Conservation (phyloP, 2,113 vertebrate genomes). For the Melanerpes aurifrons region DNA sequence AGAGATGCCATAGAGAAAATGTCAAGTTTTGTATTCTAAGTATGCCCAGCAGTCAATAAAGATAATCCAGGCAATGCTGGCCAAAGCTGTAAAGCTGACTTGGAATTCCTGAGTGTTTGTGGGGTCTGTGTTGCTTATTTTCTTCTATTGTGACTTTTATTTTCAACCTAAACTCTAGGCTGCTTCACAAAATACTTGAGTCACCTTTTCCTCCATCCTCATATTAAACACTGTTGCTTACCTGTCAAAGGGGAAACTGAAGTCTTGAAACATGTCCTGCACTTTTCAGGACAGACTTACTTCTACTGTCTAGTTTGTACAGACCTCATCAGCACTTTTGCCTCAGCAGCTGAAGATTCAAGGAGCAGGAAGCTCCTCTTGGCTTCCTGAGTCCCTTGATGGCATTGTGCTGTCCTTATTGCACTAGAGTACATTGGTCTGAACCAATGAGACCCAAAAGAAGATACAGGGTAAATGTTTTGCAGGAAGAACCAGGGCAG, state of each 20-base stretch:
- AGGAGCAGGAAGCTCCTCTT: neutral
- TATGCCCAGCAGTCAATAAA: conserved; percentile 51
- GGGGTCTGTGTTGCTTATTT: neutral
- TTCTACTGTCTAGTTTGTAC: neutral
- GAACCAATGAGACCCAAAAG: neutral
- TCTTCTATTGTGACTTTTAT: neutral
- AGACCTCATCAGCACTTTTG: neutral
- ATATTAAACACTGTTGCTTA: too few species aligned
- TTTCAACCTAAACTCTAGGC: neutral
- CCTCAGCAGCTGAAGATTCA: neutral
- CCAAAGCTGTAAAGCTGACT: neutral
- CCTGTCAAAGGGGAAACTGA: neutral
- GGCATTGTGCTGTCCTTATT: neutral
- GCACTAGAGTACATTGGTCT: neutral
- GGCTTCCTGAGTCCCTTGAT: neutral
- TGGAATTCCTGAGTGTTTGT: neutral
- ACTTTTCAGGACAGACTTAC: neutral
- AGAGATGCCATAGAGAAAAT: neutral
- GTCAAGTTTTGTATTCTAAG: conserved; percentile 13
- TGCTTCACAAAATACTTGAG: neutral
- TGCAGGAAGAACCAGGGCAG: neutral
- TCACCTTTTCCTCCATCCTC: too few species aligned
- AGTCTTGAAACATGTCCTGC: neutral
- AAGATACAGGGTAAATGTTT: neutral
- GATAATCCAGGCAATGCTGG: neutral